These are phyloP conservation scores for Lophotis ruficrista DNA, from an alignment of 2,113 vertebrate species.

Conservation along the genomic window DNA sequence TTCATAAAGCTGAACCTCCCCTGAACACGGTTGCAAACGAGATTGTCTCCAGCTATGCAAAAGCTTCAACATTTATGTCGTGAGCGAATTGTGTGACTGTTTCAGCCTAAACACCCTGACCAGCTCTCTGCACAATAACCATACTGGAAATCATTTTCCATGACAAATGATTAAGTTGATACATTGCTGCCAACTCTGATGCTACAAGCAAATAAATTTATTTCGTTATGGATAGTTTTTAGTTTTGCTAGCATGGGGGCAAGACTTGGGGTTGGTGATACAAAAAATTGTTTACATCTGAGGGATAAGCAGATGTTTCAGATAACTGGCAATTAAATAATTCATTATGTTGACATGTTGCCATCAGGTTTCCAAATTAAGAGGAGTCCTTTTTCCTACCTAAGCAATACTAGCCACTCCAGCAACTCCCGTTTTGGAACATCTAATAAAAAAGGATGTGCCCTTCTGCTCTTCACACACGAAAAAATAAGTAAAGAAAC, in stretches of 20 bases:
- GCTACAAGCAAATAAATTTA: not conserved
- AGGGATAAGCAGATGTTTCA: not conserved
- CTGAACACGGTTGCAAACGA: not conserved
- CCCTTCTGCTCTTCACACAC: not conserved
- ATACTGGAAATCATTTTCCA: not conserved
- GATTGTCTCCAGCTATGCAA: not conserved
- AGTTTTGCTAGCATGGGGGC: not conserved
- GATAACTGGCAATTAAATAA: constrained; percentile 5
- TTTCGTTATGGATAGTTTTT: not conserved
- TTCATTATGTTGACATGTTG: not conserved
- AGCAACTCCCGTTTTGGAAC: not conserved
- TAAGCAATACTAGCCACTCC: not conserved
- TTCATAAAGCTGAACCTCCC: not conserved
- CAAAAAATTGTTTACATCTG: not conserved
- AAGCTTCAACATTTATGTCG: not conserved
- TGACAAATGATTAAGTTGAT: not conserved
- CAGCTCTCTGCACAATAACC: not conserved
- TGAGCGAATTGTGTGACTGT: not conserved
- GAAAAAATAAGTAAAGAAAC: not conserved
- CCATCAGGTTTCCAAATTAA: constrained; percentile 3
- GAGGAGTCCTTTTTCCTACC: not conserved
- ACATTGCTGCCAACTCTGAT: not conserved
- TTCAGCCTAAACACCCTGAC: not conserved
- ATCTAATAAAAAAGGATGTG: not conserved
- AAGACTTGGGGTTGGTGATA: not conserved